These are phyloP conservation scores for Teinopalpus imperialis DNA, from an alignment of 2,888 invertebrate species.

Conservation along the genomic window DNA sequence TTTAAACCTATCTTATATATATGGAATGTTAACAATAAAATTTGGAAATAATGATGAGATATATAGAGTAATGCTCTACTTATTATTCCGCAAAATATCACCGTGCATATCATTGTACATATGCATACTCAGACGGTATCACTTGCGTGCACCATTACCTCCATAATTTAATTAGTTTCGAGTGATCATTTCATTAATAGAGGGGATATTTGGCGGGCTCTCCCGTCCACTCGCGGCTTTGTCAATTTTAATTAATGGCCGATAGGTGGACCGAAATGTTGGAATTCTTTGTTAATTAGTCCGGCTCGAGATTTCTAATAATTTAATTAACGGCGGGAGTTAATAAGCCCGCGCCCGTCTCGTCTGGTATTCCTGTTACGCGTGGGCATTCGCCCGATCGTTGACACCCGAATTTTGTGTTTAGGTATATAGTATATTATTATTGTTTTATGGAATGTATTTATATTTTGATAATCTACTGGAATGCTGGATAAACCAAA, in stretches of 20 bases:
- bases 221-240: conserved; percentile 69
- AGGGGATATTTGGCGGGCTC: conserved; percentile 75
- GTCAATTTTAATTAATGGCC: conserved; percentile 80
- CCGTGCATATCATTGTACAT: too few species aligned
- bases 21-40: too few species aligned
- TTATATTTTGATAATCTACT: too few species aligned
- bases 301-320: conserved; percentile 78
- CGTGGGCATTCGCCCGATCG: conserved; percentile 51
- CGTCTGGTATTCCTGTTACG: conserved; percentile 66
- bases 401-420: conserved; percentile 28
- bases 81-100: too few species aligned
- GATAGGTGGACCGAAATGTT: conserved; percentile 80
- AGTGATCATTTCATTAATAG: conserved; percentile 81
- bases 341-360: conserved; percentile 65
- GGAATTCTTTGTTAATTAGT: conserved; percentile 81
- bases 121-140: conserved; percentile 60
- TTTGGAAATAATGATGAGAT: too few species aligned
- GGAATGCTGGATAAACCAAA: too few species aligned
- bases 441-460: too few species aligned
- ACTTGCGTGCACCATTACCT: conserved; percentile 77
- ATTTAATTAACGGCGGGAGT: conserved; percentile 77
- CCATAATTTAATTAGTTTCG: conserved; percentile 80
- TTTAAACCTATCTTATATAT: too few species aligned
- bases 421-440: too few species aligned
- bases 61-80: too few species aligned